A percentile compares a stretch with the other conserved stretches of the same genome.
These are phyloP conservation scores for Grantiella picta DNA, from an alignment of 2,113 vertebrate genomes.

Conservation along the genomic window DNA sequence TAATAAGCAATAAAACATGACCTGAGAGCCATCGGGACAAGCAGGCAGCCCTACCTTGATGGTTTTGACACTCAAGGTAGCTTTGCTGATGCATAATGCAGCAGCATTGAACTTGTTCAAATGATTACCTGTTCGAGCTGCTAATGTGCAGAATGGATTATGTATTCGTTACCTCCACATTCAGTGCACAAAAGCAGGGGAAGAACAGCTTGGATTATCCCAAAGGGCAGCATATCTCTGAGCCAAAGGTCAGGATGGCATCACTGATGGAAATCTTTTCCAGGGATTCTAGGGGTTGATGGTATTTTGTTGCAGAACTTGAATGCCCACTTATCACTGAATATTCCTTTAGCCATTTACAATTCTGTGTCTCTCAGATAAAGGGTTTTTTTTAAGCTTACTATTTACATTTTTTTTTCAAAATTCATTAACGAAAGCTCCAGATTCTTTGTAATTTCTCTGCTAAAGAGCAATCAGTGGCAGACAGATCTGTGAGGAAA, in stretches of 20 bases:
- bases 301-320: background rate
- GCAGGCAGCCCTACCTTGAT: background rate
- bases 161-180: background rate
- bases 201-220: background rate
- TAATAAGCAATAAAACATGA: background rate
- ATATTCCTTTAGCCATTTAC: background rate
- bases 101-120: background rate
- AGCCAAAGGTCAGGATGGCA: background rate
- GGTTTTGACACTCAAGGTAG: background rate
- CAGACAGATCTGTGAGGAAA: background rate
- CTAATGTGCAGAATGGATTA: background rate
- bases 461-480: background rate
- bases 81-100: conserved; percentile 21
- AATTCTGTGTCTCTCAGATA: background rate
- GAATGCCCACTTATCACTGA: background rate
- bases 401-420: background rate
- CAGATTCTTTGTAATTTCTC: background rate
- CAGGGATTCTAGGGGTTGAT: background rate
- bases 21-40: background rate
- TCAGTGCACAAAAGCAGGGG: background rate
- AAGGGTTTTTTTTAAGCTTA: background rate
- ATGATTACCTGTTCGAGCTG: background rate
- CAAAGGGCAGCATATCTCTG: background rate
- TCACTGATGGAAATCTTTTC: background rate
- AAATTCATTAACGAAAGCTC: background rate